Conservation (phyloP, 2,888 invertebrate species). For the Apamea anceps region DNA sequence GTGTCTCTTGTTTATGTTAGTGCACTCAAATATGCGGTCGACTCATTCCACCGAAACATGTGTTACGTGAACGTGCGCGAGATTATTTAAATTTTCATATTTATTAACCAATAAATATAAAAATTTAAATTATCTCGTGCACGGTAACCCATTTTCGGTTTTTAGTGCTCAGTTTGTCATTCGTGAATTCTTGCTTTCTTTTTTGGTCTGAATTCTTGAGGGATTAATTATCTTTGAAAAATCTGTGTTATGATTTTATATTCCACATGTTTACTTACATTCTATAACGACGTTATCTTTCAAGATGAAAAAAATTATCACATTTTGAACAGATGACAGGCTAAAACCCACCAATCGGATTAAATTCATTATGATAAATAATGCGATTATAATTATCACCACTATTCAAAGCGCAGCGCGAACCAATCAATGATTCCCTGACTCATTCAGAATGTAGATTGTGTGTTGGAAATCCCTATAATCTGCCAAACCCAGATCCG, state of each 20-base stretch:
- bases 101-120: too few species aligned
- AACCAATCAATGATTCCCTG: conserved; percentile 42
- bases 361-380: conserved; percentile 31
- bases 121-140: too few species aligned
- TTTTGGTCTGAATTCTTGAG: conserved; percentile 22
- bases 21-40: conserved; percentile 55
- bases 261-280: not conserved
- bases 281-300: not conserved
- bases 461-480: conserved; percentile 45
- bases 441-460: conserved; percentile 53
- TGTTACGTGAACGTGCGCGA: conserved; percentile 18
- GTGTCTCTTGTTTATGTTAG: conserved; percentile 46
- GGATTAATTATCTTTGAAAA: conserved; percentile 11
- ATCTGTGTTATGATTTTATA: conserved; percentile 1
- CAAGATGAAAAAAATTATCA: conserved; percentile 3
- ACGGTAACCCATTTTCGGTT: conserved; percentile 25
- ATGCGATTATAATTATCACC: conserved; percentile 39
- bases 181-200: conserved; percentile 10
- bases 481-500: conserved; percentile 40
- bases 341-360: conserved; percentile 1
- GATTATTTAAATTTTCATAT: conserved; percentile 36
- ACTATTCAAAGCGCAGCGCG: conserved; percentile 45
- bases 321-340: not conserved
- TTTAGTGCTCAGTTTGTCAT: conserved; percentile 35
- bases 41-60: conserved; percentile 35